Evolutionary conservation across 2,797 vertebrate species (phyloP).

Genomic region (Dicrostonyx torquatus): DNA sequence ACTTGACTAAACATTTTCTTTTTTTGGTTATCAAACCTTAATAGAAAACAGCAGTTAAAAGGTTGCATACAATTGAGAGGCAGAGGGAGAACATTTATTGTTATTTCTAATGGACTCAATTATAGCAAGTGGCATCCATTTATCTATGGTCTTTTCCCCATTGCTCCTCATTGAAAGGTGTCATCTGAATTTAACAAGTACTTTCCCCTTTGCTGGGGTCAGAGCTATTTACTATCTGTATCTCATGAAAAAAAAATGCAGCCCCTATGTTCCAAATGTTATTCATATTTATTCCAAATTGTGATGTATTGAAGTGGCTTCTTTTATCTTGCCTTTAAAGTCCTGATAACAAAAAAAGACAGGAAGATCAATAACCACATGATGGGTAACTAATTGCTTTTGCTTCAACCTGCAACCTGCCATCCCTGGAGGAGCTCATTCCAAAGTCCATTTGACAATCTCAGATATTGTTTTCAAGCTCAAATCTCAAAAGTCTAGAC

Average conservation of each 20-base stretch:
- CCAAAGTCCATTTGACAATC: constrained; percentile 44
- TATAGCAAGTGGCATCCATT: constrained; percentile 42
- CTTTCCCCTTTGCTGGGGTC: constrained; percentile 19
- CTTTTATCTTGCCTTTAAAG: constrained; percentile 69
- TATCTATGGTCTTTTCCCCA: constrained; percentile 24
- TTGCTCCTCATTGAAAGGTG: constrained; percentile 17
- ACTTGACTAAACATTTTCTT: background rate
- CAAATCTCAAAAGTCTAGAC: background rate
- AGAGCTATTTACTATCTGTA: constrained; percentile 23
- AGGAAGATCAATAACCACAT: constrained; percentile 79
- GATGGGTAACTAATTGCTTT: constrained; percentile 82
- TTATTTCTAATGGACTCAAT: constrained; percentile 51
- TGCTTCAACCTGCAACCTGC: constrained; percentile 66
- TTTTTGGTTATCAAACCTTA: background rate
- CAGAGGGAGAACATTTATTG: constrained; percentile 20
- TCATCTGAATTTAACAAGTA: constrained; percentile 42
- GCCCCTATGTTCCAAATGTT: constrained; percentile 37
- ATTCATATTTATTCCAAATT: constrained; percentile 75
- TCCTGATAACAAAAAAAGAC: constrained; percentile 75
- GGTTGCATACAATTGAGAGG: constrained; percentile 25
- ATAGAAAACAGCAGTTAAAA: constrained; percentile 8
- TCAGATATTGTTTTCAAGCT: constrained; percentile 16
- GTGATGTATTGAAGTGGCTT: constrained; percentile 61
- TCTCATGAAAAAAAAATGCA: background rate
- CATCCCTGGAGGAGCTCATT: constrained; percentile 30